Evolutionary conservation across 2,797 vertebrate species (phyloP), one percentile per base, ranked within the genome.

Genomic region (Sebastolobus alascanus): DNA sequence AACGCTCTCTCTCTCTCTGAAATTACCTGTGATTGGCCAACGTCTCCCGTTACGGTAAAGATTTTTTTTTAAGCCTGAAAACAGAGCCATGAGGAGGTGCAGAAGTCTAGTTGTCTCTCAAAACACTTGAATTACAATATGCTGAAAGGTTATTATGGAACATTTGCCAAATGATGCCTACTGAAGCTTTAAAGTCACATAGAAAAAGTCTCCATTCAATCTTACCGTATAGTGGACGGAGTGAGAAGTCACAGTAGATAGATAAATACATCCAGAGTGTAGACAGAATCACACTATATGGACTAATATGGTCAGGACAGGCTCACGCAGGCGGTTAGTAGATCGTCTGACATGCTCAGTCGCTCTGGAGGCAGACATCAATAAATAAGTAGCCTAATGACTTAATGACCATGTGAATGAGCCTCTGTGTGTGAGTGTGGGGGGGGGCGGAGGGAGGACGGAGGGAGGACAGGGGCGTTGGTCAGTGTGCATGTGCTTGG

Each of bases 331-430:
- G 74, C 68, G 2, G 71, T 71, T 31, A 60, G 78, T 46, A 68
- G 84, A 72, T 74, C 3, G 31, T 77, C 84, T 84, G 88, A 84
- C 86, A 83, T 79, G 82, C 84, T 86, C 77, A 79, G 80, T 85
- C 16, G 77, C 81, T 89, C 87, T 87, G 86, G 85, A 83, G 80
- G 77, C 87, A 89, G 56, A 91, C 90, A 89, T 91, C 93, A 93
- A 95, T 93, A 94, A 94, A 95, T 94, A 92, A 90, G 90, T 81
- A 68, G 83, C 85, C 88, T 92, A 92, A 95, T 93, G 90, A 92
- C 91, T 93, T 93, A 92, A 95, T 90, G 93, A 92, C 82, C 83
- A 79, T 87, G 90, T 92, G 92, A 92, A 91, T 89, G 90, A 82
- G 88, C 52, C 69, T 87, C 84, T 92, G 79, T 91, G 91, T 89